Base-by-base conservation (phyloP, 2,797 vertebrate genomes). In the Malurus splendens region DNA sequence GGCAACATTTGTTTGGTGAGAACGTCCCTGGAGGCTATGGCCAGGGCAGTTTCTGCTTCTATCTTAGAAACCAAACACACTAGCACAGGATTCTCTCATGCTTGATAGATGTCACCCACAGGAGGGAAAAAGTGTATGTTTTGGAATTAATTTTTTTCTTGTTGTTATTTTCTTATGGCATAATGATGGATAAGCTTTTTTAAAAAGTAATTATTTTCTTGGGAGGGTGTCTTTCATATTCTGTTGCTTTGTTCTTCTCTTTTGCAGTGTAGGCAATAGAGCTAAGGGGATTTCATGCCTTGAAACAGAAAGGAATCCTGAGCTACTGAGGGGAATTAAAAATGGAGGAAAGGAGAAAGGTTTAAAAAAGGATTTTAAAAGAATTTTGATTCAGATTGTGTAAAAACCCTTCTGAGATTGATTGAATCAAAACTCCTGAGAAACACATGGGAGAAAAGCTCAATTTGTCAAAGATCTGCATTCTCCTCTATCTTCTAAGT, bases 1-100 rank as follows among this genome's bases (percentile, higher is more conserved):
- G 83, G 66, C 82, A 87, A 72, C 18, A 54, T 73, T 94, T 87
- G 66, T 93, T 90, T 90, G 78, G 87, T 74, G 90, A 75, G 85
- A 88, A 33, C n/a, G 60, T 89, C 93, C 81, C 87, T 71, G 67
- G 91, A 86, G 93, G 85, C 56, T 94, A 62, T 47, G 56, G 80
- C 50, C 27, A 20, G 56, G 71, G 28, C 18, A 66, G 25, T 84
- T 39, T 32, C 54, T 70, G 70, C 51, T 62, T 68, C 62, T 73
- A 66, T 66, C 66, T 81, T 75, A 39, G 81, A 80, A 90, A 86
- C n/a, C 54, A 89, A 92, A 82, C 38, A 60, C 52, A 87, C 62
- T 45, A 81, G 72, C 42, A 71, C 18, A 55, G 51, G 64, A 52
- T 84, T 79, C 74, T 89, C 73, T 90, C 65, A 84, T 64, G 59